Base-by-base conservation (phyloP, 2,797 vertebrate genomes). In the Nasua narica region DNA sequence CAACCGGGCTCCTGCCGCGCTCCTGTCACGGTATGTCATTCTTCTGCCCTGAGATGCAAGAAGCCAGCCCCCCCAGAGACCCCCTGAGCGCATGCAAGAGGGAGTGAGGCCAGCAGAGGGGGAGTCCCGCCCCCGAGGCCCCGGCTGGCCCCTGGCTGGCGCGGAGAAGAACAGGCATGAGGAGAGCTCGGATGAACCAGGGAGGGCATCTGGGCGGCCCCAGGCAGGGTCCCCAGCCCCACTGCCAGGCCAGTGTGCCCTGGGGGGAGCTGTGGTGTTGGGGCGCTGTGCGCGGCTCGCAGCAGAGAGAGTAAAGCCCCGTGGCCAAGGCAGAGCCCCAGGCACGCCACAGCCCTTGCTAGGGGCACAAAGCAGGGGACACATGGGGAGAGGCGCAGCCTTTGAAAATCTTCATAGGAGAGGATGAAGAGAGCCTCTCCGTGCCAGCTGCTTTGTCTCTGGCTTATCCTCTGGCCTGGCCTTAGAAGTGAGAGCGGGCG, bases 391-490 rank as follows among this genome's bases (percentile, higher is more conserved):
- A 6, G 1, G 0, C 43, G 32, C 58, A 13, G 35, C 52, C 96
- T 97, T 96, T 94, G 91, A 92, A 94, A 52, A 54, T 46, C 81
- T 87, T 84, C 81, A 52, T 69, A 88, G 54, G 35, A 50, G 37
- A 82, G 56, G 81, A 72, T 43, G 70, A 56, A 87, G 77, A 16
- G 67, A 70, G 29, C 16, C 83, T 70, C 86, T 4, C 12, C 0
- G 7, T 29, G 37, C n/a, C n/a, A 3, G 56, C 35, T 0, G 56
- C 52, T n/a, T 46, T 69, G 46, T 60, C 69, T 48, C 56, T 32
- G 11, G 3, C 76, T 72, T 23, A 29, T 67, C 83, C 67, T 18
- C 37, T 43, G 18, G 82, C 76, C 81, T 92, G 16, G 7, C 56
- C 35, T 74, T 56, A 25, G 87, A 91, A 25, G 29, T 16, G 52